phyloP scores from a whole-genome alignment of 1,140 invertebrate species.

The Centruroides vittatus region DNA sequence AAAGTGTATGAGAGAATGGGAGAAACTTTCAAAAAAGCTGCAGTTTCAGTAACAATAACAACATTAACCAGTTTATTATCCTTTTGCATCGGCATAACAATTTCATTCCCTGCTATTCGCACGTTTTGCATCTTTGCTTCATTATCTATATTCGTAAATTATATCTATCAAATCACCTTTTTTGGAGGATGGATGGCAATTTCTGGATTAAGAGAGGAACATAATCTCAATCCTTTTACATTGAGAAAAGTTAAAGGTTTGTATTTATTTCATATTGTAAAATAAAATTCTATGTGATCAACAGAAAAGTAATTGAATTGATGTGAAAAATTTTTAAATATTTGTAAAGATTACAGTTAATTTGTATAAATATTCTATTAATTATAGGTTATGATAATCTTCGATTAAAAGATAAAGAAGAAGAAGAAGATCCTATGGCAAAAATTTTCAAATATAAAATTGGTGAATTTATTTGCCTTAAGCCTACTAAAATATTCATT shows the following conservation, averaged over 20 bases:
- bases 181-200: not conserved
- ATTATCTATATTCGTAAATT: not conserved
- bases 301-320: too few species aligned
- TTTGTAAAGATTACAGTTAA: too few species aligned
- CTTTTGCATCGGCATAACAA: not conserved
- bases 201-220: too few species aligned
- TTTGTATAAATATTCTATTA: too few species aligned
- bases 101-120: not conserved
- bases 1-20: not conserved
- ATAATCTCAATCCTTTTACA: too few species aligned
- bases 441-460: slow-evolving; percentile 71
- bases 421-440: slow-evolving; percentile 67
- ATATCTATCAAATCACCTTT: not conserved
- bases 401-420: slow-evolving; percentile 52
- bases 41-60: not conserved
- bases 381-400: too few species aligned
- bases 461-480: slow-evolving; percentile 55
- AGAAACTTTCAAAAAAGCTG: not conserved
- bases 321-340: too few species aligned
- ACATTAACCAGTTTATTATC: not conserved
- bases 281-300: too few species aligned
- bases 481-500: slow-evolving; percentile 55
- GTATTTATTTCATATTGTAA: too few species aligned
- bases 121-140: not conserved
- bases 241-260: too few species aligned